Percentiles rank a stretch among this genome's conserved stretches.
Conservation (phyloP, 2,888 invertebrate genomes). For the Lamellibrachia satsuma region DNA sequence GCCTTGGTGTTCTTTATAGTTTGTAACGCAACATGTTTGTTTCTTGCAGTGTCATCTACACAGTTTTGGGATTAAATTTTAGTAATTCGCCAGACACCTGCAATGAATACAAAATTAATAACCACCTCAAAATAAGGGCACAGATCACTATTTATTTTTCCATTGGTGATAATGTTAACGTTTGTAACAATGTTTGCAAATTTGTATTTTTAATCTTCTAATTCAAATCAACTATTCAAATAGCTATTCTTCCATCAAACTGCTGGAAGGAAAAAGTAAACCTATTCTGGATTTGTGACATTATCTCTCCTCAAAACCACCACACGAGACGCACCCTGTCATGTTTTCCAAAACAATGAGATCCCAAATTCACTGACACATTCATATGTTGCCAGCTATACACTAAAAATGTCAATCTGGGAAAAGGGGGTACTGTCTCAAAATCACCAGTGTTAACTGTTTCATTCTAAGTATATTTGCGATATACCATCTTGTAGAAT, state of each 20-base stretch:
- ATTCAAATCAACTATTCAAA: not conserved
- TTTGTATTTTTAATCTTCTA: not conserved
- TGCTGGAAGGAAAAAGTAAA: not conserved
- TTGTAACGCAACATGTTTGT: not conserved
- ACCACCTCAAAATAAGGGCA: not conserved
- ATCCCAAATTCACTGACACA: no score
- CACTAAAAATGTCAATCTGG: not conserved
- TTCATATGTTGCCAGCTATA: no score
- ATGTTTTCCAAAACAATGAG: no score
- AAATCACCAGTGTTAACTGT: no score
- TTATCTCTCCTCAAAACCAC: not conserved
- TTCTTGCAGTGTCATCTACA: not conserved
- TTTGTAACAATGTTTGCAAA: no score
- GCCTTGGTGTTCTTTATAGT: not conserved
- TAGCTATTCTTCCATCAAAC: not conserved
- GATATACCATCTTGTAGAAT: not conserved
- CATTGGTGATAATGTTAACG: no score
- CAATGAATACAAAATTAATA: not conserved
- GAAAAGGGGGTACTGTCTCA: not conserved
- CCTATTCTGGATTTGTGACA: not conserved
- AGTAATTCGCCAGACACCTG: no score
- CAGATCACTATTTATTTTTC: no score
- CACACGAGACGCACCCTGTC: not conserved
- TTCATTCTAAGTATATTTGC: not conserved
- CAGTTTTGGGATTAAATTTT: no score